Percentiles rank a stretch among this genome's conserved stretches.
Conservation (phyloP, 23 tunicate species). For the Phallusia fumigata region DNA sequence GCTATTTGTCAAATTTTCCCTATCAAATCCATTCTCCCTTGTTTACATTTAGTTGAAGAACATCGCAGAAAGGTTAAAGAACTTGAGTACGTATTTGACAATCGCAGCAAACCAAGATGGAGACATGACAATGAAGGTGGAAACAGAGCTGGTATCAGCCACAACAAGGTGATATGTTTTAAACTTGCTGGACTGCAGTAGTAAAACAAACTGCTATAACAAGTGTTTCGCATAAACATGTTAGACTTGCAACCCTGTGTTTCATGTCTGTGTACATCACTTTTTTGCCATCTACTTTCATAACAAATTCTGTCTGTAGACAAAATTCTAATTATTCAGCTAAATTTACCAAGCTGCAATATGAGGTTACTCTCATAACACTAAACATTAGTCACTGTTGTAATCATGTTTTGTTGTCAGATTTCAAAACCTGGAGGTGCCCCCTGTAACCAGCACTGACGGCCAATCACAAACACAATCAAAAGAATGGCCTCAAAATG, state of each 20-base stretch:
- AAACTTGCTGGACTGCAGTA: too few species aligned
- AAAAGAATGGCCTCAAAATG: constrained; percentile 60
- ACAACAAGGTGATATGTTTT: constrained; percentile 45
- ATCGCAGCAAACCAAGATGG: constrained; percentile 80
- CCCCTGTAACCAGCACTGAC: constrained; percentile 35
- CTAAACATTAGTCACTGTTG: too few species aligned
- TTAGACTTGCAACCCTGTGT: too few species aligned
- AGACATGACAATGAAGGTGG: constrained; percentile 60
- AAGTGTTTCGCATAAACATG: too few species aligned
- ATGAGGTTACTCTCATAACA: too few species aligned
- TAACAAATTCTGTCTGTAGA: too few species aligned
- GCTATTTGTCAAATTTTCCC: not conserved
- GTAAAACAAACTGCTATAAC: too few species aligned
- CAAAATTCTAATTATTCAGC: too few species aligned
- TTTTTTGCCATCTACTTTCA: too few species aligned
- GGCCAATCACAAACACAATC: constrained; percentile 47
- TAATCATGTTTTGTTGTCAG: constrained; percentile 10
- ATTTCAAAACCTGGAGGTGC: constrained; percentile 62
- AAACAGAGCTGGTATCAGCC: constrained; percentile 70
- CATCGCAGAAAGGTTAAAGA: constrained; percentile 81
- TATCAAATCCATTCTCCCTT: too few species aligned
- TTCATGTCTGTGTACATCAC: too few species aligned
- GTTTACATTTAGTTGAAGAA: constrained; percentile 57
- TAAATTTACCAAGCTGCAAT: too few species aligned
- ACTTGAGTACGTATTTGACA: constrained; percentile 67